Evolutionary conservation across 2,113 vertebrate species (phyloP), one percentile per base, ranked within the genome.

Genomic region (Todiramphus chloris): DNA sequence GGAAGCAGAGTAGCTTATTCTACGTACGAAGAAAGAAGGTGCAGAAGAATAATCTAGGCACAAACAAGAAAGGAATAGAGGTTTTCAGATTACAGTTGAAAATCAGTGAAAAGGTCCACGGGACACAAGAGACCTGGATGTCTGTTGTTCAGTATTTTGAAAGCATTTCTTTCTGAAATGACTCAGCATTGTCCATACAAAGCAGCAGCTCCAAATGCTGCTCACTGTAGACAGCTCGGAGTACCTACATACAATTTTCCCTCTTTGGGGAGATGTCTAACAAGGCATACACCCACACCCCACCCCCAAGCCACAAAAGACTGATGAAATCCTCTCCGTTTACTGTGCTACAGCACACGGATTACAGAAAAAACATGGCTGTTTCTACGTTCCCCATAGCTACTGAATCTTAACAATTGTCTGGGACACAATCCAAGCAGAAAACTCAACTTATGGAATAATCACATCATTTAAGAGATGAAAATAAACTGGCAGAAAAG

Each of bases 131-230:
- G 87, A 91, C 74, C 44, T 62, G n/a, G 58, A 58, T 76, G 27
- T 48, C 83, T 81, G 25, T 12, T 78, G 76, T 77, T 90, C 21
- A 76, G 60, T 75, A 76, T 87, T 92, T 89, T 69, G 89, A 69
- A 56, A 75, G 69, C 69, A 58, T 20, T 89, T 93, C 53, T 75
- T 79, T 94, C 80, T 83, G 67, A 97, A 93, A 94, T 96, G 94
- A 94, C 96, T 97, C 96, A 96, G 96, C 96, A 97, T 43, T 43
- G 86, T 94, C 62, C 89, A 89, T 37, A 82, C 58, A 94, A 92
- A 92, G 74, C 87, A 93, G 83, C 17, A 93, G 90, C 74, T 93
- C 77, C 89, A 92, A 92, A 74, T 72, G 64, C 75, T 88, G 53
- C 31, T 94, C 55, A 48, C 56, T 91, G 79, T 24, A 96, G 89